Evolutionary conservation across 1,140 invertebrate species (phyloP), one percentile per base, ranked within the genome.

Genomic region (Choristoneura fumiferana): DNA sequence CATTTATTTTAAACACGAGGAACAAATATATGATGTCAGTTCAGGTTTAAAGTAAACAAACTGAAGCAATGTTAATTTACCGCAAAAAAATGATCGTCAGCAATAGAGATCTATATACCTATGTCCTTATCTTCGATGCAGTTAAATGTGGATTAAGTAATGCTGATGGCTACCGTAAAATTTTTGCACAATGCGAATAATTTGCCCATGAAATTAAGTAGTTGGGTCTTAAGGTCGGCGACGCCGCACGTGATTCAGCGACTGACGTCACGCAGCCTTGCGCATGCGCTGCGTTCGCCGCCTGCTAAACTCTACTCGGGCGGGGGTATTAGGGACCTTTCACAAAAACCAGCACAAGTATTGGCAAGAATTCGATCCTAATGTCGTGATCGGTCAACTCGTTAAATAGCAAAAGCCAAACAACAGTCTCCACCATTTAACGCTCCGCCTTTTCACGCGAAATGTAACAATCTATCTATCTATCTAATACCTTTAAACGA

Each of bases 231-330:
- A 49, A 49, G 43, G 43, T 49, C 22, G 43, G 22, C 43, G 43
- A 49, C 43, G 43, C 43, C 22, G 43, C 43, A 49, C 43, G 43
- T 49, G 43, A 49, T 49, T 49, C 43, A 49, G 1, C n/a, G 43
- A 2, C 22, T 49, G 43, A 49, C 43, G 43, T 49, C 43, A 49
- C 43, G 17, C 43, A 49, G n/a, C 43, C 43, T 49, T 49, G 43
- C 43, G 43, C 43, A 49, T 29, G 6, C 22, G 2, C n/a, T 22
- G 43, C 43, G 43, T 17, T 33, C 12, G 43, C 29, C 43, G n/a
- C n/a, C n/a, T n/a, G n/a, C n/a, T 29, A 29, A 29, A 29, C 22
- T 2, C 22, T 22, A 49, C 17, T 49, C 10, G 10, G n/a, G n/a
- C n/a, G n/a, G n/a, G 17, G 22, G 43, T 49, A 15, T 49, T 22